These are phyloP conservation scores for Zosterops pallidus DNA, from an alignment of 2,113 vertebrate genomes.

Conservation along the genomic window DNA sequence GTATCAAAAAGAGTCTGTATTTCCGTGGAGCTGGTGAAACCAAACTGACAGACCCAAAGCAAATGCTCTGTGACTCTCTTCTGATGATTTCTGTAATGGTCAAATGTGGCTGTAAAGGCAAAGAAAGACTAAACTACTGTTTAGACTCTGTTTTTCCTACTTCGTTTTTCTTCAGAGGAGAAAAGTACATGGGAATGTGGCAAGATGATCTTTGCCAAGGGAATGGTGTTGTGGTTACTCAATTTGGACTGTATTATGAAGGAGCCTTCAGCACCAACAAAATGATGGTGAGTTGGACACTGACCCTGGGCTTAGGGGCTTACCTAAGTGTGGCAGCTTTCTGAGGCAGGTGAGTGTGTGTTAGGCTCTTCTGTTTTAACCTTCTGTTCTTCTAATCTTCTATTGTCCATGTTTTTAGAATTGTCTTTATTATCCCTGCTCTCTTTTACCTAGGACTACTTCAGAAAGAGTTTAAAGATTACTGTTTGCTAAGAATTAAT, in stretches of 20 bases:
- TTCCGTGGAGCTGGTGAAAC: not conserved
- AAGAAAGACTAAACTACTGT: not conserved
- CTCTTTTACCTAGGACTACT: not conserved
- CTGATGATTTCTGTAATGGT: not conserved
- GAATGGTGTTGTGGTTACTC: constrained; percentile 93
- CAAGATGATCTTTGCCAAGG: constrained; percentile 92
- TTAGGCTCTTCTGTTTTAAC: not conserved
- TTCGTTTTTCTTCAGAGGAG: constrained; percentile 79
- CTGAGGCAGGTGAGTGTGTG: not conserved
- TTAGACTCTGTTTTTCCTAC: not conserved
- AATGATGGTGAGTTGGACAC: constrained; percentile 88
- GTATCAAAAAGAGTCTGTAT: not conserved
- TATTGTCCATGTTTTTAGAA: not conserved
- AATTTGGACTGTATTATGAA: constrained; percentile 97
- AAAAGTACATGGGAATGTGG: constrained; percentile 99
- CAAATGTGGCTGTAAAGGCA: not conserved
- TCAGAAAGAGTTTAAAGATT: not conserved
- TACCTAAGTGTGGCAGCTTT: not conserved
- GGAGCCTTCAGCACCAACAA: constrained; percentile 93
- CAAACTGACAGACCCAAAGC: not conserved
- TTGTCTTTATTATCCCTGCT: not conserved
- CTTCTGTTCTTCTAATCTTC: not conserved
- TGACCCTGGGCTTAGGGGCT: not conserved
- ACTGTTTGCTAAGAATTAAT: not conserved
- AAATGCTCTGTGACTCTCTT: not conserved